Percentiles rank a stretch among this genome's conserved stretches.
phyloP scores from a whole-genome alignment of 2,113 vertebrate genomes.

The mouse (Mus musculus) region GRCm39 chrX:139477501-139478000 shows the following conservation, averaged over 20 bases:
- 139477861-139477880: conserved; percentile 19
- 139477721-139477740: conserved; percentile 9
- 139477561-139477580: background rate
- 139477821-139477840: conserved; percentile 14
- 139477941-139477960: background rate
- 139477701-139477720: conserved; percentile 27
- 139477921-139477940: background rate
- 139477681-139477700: conserved; percentile 35
- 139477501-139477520: background rate
- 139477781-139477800: background rate
- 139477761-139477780: conserved; percentile 15
- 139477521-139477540: background rate
- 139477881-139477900: conserved; percentile 43
- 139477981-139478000: background rate
- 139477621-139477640: conserved; percentile 26
- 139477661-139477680: conserved; percentile 52
- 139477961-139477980: background rate
- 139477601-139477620: conserved; percentile 22
- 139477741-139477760: background rate
- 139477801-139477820: conserved; percentile 34
- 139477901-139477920: conserved; percentile 13
- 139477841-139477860: conserved; percentile 4
- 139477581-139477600: conserved; percentile 38
- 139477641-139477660: conserved; percentile 32
- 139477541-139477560: background rate